Evolutionary conservation across 1,140 invertebrate species (phyloP), one percentile per base, ranked within the genome.

Genomic region (Dendroctonus valens): DNA sequence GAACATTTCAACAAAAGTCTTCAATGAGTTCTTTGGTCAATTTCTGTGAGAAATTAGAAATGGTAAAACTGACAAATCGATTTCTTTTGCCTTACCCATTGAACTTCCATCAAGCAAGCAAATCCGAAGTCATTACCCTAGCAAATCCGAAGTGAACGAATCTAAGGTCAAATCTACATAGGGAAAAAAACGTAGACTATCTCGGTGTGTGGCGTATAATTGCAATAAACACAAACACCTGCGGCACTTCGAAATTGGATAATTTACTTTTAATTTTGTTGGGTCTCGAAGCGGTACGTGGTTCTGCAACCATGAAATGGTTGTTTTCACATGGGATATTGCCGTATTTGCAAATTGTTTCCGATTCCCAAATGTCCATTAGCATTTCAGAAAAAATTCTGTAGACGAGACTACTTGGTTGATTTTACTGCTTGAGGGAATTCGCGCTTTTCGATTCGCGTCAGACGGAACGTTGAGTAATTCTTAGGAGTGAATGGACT

Each of bases 261-360:
- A 54, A 54, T 54, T 54, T 54, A 54, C 12, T 54, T 54, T 54
- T 54, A 54, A 54, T 54, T 46, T 39, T 54, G 52, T 38, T 38
- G n/a, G 15, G n/a, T 54, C 52, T 54, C 37, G 15, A 12, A 39
- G 52, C 52, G 8, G 38, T 38, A 12, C 38, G 52, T 54, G 52
- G 52, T 38, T 54, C 37, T 26, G 38, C 52, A 54, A 39, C 37
- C 52, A 54, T 54, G 37, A 54, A 54, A 54, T 54, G 11, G 52
- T 7, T 54, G 37, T 54, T 54, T 54, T 54, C 52, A 54, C 52
- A 54, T 54, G 52, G 52, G 38, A 26, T 54, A 37, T 39, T 54
- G 52, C 38, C 40, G 37, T 54, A 54, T 54, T 54, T 39, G 52
- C 52, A 54, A 39, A 54, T 54, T 54, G 12, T 54, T 54, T 38